These are phyloP conservation scores for Laupala kohalensis DNA, from an alignment of 1,140 invertebrate species.

Conservation along the genomic window DNA sequence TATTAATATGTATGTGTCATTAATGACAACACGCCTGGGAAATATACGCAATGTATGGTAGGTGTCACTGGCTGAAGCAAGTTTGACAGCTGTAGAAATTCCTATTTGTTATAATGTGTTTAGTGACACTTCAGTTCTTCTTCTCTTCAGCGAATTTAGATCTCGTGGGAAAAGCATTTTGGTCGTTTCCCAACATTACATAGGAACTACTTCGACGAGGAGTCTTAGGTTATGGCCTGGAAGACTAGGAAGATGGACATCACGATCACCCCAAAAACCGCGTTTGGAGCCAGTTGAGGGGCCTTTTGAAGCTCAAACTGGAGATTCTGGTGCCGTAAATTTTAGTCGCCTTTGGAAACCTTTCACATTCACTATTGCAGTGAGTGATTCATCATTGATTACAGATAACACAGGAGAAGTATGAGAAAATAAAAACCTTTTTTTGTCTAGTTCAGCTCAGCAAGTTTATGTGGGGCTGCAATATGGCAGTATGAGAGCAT, in stretches of 20 bases:
- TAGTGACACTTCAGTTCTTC: too few species aligned
- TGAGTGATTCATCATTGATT: background rate
- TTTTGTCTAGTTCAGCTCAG: constrained; percentile 51
- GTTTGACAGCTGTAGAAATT: background rate
- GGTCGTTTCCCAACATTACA: background rate
- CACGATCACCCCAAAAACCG: background rate
- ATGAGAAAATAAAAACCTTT: background rate
- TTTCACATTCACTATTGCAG: background rate
- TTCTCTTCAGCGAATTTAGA: background rate
- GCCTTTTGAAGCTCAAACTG: background rate
- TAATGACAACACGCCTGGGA: background rate
- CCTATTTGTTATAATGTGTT: too few species aligned
- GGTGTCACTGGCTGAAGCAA: background rate
- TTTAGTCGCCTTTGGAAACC: background rate
- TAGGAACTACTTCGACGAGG: background rate
- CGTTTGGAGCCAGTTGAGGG: background rate
- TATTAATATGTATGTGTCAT: background rate
- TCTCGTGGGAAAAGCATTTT: background rate
- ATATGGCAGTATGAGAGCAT: constrained; percentile 84
- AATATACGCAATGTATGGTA: background rate
- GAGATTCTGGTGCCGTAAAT: background rate
- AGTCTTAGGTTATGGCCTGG: background rate
- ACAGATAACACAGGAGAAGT: background rate
- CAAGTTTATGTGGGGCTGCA: constrained; percentile 55
- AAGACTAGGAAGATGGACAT: background rate